Conservation (phyloP, 2,113 vertebrate genomes). For the Haemorhous mexicanus region DNA sequence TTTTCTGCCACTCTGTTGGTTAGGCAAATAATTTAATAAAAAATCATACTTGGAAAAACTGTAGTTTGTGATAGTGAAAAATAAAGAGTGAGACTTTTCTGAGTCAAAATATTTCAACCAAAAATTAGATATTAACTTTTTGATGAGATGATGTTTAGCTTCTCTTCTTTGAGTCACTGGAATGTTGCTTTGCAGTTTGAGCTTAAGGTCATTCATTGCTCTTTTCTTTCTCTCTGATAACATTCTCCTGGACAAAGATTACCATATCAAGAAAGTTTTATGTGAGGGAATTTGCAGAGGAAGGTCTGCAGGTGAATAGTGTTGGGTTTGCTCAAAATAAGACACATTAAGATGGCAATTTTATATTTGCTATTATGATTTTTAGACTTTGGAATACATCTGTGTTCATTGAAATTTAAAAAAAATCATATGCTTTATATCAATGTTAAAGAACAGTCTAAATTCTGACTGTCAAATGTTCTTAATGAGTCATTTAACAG, state of each 20-base stretch:
- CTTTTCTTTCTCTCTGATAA: not conserved
- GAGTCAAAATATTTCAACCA: not conserved
- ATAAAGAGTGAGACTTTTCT: not conserved
- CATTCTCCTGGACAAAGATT: not conserved
- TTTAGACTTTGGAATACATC: not conserved
- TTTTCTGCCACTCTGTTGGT: not conserved
- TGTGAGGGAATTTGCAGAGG: not conserved
- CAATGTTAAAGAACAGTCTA: not conserved
- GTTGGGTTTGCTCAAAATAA: not conserved
- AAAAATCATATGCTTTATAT: not conserved
- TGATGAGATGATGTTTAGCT: not conserved
- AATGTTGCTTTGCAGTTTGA: not conserved
- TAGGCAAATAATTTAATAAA: not conserved
- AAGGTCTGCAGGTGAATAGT: not conserved
- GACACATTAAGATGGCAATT: not conserved
- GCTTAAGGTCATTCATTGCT: not conserved
- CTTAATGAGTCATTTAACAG: not conserved
- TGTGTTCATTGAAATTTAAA: not conserved
- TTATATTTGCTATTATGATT: not conserved
- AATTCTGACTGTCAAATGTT: slow-evolving; percentile 8
- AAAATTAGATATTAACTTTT: not conserved
- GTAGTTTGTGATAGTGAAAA: not conserved
- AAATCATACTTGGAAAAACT: not conserved
- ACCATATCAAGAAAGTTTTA: not conserved
- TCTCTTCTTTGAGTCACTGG: not conserved